Base-by-base conservation (phyloP, 2,888 invertebrate genomes). In the Aplocera efformata region DNA sequence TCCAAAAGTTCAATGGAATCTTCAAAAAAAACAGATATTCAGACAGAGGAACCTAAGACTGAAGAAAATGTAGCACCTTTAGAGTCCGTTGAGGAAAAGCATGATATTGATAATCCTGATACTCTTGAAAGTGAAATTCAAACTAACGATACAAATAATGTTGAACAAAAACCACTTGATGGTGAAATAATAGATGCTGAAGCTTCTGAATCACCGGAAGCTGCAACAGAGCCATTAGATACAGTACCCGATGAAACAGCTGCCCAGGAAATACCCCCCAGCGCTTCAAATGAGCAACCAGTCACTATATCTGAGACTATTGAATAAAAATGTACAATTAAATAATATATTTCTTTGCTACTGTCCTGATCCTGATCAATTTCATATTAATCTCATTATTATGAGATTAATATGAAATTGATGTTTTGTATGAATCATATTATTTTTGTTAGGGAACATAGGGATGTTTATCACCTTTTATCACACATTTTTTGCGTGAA, bases 1-100 rank as follows among this genome's bases (percentile, higher is more conserved):
- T 39, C 38, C 20, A 38, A 33, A 29, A 10, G n/a, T n/a, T 31
- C 38, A 10, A 4, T 29, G 21, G 22, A 7, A 3, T 10, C 32
- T 13, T 1, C 7, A 3, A 30, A 30, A 8, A 25, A 25, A 29
- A 7, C 33, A 10, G 5, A 34, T n/a, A 20, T 8, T 4, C 3
- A 11, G 20, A 6, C 24, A 8, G 10, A 20, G n/a, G n/a, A 31
- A 6, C n/a, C 11, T n/a, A 35, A 42, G 6, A 7, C 8, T 31
- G 10, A n/a, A 31, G 21, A 22, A 21, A 9, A 10, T 22, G 11
- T 25, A 5, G 7, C 24, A 10, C 7, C 29, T 17, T 3, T 17
- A 34, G 25, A 34, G 7, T n/a, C 11, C 1, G 7, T 11, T 11
- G 27, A 17, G 8, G 29, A 10, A 29, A 28, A 20, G 1, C 11